A percentile compares a stretch with the other conserved stretches of the same genome.
Conservation (phyloP, 2,888 invertebrate genomes). For the Leuctra nigra region DNA sequence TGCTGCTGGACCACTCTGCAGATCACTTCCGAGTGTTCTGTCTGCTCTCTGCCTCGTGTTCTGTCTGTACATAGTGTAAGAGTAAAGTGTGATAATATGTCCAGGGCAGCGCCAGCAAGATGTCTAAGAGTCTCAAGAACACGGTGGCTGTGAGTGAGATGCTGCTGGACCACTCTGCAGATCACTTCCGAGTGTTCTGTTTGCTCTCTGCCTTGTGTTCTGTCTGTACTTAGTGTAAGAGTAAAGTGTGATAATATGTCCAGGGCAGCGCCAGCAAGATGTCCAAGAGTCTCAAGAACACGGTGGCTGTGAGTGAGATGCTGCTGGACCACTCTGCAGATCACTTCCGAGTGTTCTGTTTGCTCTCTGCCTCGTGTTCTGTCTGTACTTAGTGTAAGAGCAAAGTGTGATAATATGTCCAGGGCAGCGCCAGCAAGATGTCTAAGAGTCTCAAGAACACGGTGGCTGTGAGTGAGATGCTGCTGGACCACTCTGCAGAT, state of each 20-base stretch:
- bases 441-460: slow-evolving; percentile 89
- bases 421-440: slow-evolving; percentile 80
- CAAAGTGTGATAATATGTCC: too few relatives aligned
- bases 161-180: slow-evolving; percentile 57
- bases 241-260: too few relatives aligned
- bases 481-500: slow-evolving; percentile 60
- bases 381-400: too few relatives aligned
- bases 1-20: slow-evolving; percentile 59
- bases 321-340: slow-evolving; percentile 61
- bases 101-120: slow-evolving; percentile 73
- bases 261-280: slow-evolving; percentile 77
- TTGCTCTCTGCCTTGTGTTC: too few relatives aligned
- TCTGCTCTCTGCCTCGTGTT: too few relatives aligned
- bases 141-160: slow-evolving; percentile 69
- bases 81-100: too few relatives aligned
- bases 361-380: too few relatives aligned
- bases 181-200: slow-evolving; percentile 81
- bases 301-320: slow-evolving; percentile 66
- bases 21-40: slow-evolving; percentile 81
- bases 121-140: slow-evolving; percentile 91
- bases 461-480: slow-evolving; percentile 63
- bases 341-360: slow-evolving; percentile 79
- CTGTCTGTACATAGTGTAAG: too few relatives aligned
- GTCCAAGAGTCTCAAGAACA: slow-evolving; percentile 90
- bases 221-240: too few relatives aligned